Base-by-base conservation (phyloP, 1,140 invertebrate species). In the Bursaphelenchus mucronatus region DNA sequence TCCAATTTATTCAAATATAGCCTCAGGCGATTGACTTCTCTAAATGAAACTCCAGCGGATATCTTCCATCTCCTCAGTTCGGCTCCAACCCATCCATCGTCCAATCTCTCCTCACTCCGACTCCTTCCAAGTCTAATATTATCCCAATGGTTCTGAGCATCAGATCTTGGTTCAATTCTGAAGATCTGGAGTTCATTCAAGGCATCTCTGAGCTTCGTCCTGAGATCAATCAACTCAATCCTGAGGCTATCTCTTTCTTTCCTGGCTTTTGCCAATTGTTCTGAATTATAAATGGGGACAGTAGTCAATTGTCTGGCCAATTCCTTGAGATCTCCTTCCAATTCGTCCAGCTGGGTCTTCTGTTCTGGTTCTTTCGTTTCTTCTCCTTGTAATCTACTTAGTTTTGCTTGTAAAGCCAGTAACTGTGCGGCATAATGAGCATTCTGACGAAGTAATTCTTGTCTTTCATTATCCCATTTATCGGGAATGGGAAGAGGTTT, bases 41-140 rank as follows among this genome's bases (percentile, higher is more conserved):
- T 50, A 66, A 80, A 80, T 15, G 76, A 70, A 8, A 68, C 67
- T 19, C 74, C 76, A 41, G 74, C 68, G 47, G 65, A 73, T 68
- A 61, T 64, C 52, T 81, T 81, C 77, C 77, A 79, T 61, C 75
- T 72, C 30, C 39, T 44, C 53, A 75, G 62, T 10, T 75, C 73
- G 3, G 17, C 13, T 30, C 52, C 51, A 19, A 49, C 19, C 19
- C 52, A 64, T 15, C 67, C 13, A 5, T 50, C 63, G n/a, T 8
- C 46, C 39, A 69, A 40, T 10, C 55, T 50, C 64, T 69, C 57
- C 10, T 53, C 46, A 63, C 71, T 74, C 15, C 67, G 43, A 19
- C 66, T 69, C 30, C 63, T 57, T 30, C 19, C 17, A 43, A 73
- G 43, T 13, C 63, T 44, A 7, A 41, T n/a, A 47, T 74, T 51